Conservation (phyloP, 1,140 invertebrate species). For the Hesperophylax magnus region DNA sequence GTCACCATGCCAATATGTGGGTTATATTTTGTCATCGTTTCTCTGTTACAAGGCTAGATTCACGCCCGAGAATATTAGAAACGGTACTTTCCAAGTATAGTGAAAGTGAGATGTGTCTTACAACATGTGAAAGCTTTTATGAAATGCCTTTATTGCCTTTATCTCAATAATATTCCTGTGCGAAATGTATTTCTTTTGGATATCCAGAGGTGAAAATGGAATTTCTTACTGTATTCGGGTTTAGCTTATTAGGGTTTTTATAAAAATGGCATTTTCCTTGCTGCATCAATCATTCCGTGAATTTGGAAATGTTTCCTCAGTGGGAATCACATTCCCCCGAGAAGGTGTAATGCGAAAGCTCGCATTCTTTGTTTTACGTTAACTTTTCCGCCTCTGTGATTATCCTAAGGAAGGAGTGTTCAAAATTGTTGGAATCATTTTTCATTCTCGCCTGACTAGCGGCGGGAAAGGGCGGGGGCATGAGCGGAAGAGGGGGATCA, state of each 20-base stretch:
- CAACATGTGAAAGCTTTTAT: no score
- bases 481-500: not conserved
- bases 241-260: constrained; percentile 15
- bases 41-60: no score
- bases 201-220: not conserved
- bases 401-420: constrained; percentile 51
- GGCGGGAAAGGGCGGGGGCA: not conserved
- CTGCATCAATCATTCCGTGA: constrained; percentile 54
- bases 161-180: no score
- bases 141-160: no score
- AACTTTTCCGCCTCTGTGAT: constrained; percentile 52
- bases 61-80: no score
- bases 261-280: constrained; percentile 41
- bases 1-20: no score
- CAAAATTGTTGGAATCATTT: constrained; percentile 48
- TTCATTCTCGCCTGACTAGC: constrained; percentile 50
- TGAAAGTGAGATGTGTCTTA: no score
- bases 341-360: constrained; percentile 12
- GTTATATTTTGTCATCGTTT: no score
- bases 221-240: not conserved
- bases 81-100: no score
- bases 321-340: constrained; percentile 30
- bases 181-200: no score
- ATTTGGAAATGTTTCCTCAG: constrained; percentile 44
- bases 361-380: constrained; percentile 49